Base-by-base conservation (phyloP, 2,113 vertebrate species). In the Centropristis striata region DNA sequence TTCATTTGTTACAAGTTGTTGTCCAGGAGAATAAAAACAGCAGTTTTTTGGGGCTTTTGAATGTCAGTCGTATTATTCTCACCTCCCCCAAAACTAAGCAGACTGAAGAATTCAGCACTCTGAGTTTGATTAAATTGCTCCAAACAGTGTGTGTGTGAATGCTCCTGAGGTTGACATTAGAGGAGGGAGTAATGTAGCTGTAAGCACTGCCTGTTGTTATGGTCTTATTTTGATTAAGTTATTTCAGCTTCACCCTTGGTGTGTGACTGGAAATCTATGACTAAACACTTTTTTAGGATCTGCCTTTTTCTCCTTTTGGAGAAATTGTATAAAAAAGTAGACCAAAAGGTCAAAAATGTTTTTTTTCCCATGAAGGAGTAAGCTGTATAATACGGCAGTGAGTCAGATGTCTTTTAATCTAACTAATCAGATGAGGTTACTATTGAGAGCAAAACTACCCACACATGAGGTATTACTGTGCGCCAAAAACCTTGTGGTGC, bases 61-160 rank as follows among this genome's bases (percentile, higher is more conserved):
- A n/a, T 70, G 60, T 59, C 28, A 73, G 6, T 41, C 0, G 49
- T 78, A 4, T 79, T 46, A 50, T 73, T 73, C 50, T 63, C 58
- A 39, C 44, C 60, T 67, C 53, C 32, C 41, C 36, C 32, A 32
- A 37, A 53, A 60, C 32, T 27, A 76, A 69, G 11, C 4, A 8
- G 0, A 51, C 39, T 11, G 23, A 79, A 57, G 23, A 25, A 79
- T 78, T 47, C 28, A 27, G 51, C 61, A 20, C 42, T 57, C 44
- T 23, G 47, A 71, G 63, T 54, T 74, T 86, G 68, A 80, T 73
- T 57, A 61, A 77, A 80, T 13, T 32, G 11, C 42, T 81, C 8
- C 42, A 49, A 80, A 63, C 46, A 21, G 5, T 28, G 27, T 64
- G 21, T 25, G 68, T 25, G 21, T 70, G 68, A 53, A 66, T 47